Conservation (phyloP, 1,140 invertebrate species). For the Teleogryllus occipitalis region DNA sequence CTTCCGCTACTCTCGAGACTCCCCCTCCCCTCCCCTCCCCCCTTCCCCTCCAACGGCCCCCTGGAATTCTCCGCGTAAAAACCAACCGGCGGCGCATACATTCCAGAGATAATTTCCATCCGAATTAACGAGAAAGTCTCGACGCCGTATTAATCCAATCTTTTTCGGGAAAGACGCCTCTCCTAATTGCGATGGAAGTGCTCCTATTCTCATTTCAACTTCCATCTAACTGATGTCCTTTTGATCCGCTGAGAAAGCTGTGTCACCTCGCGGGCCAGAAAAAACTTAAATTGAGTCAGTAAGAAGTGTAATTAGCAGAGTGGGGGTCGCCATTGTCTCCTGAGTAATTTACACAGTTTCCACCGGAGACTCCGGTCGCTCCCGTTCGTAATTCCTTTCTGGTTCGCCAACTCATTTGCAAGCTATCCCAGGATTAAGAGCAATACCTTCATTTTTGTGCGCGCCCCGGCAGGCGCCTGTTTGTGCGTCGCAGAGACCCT, state of each 20-base stretch:
- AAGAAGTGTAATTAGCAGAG: background rate
- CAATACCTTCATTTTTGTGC: no score
- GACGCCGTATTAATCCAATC: background rate
- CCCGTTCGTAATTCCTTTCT: no score
- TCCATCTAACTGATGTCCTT: slow-evolving; percentile 4
- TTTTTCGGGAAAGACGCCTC: background rate
- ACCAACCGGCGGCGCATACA: background rate
- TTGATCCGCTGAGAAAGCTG: background rate
- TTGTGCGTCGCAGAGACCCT: no score
- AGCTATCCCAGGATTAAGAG: no score
- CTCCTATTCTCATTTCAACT: background rate
- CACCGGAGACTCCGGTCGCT: no score
- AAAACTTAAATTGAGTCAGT: background rate
- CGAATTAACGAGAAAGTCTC: background rate
- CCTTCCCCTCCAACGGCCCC: no score
- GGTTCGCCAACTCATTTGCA: no score
- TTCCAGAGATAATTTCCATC: background rate
- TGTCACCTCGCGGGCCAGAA: background rate
- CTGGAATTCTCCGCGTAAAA: no score
- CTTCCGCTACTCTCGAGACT: no score
- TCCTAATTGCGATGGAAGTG: background rate
- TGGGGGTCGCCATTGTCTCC: background rate
- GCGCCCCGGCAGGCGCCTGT: no score
- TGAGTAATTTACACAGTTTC: background rate
- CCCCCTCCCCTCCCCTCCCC: background rate